phyloP scores from a whole-genome alignment of 1,140 invertebrate species.

The Aleiodes sp. region DNA sequence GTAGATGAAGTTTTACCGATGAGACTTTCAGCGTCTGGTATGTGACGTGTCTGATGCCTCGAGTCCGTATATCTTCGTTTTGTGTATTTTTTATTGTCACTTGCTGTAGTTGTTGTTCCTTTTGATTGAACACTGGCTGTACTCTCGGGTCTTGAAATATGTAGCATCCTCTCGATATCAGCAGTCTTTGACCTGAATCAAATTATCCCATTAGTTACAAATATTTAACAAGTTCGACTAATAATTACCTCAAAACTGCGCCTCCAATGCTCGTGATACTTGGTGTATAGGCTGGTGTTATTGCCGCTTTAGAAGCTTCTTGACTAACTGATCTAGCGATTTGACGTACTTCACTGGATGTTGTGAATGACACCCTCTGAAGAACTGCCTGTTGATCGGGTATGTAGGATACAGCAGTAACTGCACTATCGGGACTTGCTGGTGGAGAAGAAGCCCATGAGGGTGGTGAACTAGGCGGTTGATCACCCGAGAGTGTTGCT shows the following conservation, averaged over 20 bases:
- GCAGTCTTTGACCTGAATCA: slow-evolving; percentile 71
- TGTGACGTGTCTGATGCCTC: slow-evolving; percentile 71
- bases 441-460: slow-evolving; percentile 72
- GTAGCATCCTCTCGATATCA: slow-evolving; percentile 73
- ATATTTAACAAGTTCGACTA: slow-evolving; percentile 2
- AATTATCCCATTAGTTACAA: neutral
- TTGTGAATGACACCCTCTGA: slow-evolving; percentile 71
- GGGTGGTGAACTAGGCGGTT: slow-evolving; percentile 68
- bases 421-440: slow-evolving; percentile 67
- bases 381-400: slow-evolving; percentile 65
- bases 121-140: slow-evolving; percentile 35
- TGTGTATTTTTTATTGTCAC: slow-evolving; percentile 71
- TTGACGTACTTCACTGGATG: slow-evolving; percentile 68
- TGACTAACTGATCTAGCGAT: slow-evolving; percentile 59
- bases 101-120: slow-evolving; percentile 36
- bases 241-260: slow-evolving; percentile 67
- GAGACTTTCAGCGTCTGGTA: slow-evolving; percentile 68
- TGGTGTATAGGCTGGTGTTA: slow-evolving; percentile 60
- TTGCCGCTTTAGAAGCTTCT: slow-evolving; percentile 51
- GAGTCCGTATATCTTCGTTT: slow-evolving; percentile 72
- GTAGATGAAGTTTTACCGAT: slow-evolving; percentile 45
- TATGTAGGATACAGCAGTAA: slow-evolving; percentile 68
- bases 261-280: slow-evolving; percentile 75
- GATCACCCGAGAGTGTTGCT: slow-evolving; percentile 65
- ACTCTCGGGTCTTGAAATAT: slow-evolving; percentile 51